A percentile compares a stretch with the other conserved stretches of the same genome.
Conservation (phyloP, 1,140 invertebrate species). For the Tyrophagus putrescentiae region DNA sequence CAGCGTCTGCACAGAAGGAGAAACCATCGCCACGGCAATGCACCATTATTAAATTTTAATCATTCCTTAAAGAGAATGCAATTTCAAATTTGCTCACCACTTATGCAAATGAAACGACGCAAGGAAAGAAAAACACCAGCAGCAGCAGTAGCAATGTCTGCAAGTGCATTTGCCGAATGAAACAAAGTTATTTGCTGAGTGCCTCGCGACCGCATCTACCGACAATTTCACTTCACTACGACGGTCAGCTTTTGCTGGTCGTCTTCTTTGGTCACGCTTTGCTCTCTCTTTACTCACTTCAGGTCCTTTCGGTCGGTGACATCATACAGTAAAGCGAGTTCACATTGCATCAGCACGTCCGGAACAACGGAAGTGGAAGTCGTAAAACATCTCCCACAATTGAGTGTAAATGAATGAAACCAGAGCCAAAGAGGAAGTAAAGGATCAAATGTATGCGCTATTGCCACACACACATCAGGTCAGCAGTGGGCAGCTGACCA, state of each 20-base stretch:
- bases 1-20: not conserved
- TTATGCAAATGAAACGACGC: not conserved
- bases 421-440: not conserved
- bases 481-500: too few species aligned
- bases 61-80: slow-evolving; percentile 3
- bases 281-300: not conserved
- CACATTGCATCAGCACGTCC: not conserved
- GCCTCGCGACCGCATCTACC: too few species aligned
- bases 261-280: not conserved
- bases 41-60: slow-evolving; percentile 4
- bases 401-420: not conserved
- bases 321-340: not conserved
- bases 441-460: not conserved
- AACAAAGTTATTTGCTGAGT: too few species aligned
- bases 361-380: not conserved
- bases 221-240: not conserved
- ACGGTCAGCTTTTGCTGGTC: not conserved
- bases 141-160: too few species aligned
- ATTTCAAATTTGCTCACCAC: too few species aligned
- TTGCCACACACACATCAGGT: not conserved
- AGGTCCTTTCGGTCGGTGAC: not conserved
- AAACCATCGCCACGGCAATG: too few species aligned
- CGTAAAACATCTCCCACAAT: not conserved
- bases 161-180: too few species aligned
- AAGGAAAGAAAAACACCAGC: not conserved